Evolutionary conservation across 1,140 invertebrate genomes (phyloP).

Genomic region (Trigoniulus corallinus): DNA sequence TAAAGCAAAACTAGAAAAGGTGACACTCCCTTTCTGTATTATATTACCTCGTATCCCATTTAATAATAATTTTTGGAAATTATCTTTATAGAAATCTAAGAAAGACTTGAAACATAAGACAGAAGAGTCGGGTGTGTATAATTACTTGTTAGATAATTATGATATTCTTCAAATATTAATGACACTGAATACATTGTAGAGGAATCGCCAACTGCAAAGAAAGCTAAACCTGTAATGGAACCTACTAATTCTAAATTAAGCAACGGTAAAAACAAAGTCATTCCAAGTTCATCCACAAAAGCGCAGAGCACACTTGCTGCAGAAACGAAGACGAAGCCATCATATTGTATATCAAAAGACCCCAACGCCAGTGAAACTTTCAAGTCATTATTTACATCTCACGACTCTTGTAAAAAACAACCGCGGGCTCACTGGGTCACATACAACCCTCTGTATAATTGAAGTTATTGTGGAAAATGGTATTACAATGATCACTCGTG

Average conservation of each 20-base stretch:
- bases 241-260: too few relatives aligned
- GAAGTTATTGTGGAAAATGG: too few relatives aligned
- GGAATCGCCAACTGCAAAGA: too few relatives aligned
- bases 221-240: too few relatives aligned
- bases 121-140: constrained; percentile 11
- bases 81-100: constrained; percentile 32
- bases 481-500: too few relatives aligned
- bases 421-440: constrained; percentile 90
- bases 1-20: constrained; percentile 48
- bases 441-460: constrained; percentile 93
- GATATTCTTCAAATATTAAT: too few relatives aligned
- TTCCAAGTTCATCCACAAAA: too few relatives aligned
- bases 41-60: too few relatives aligned
- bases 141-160: too few relatives aligned
- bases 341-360: constrained; percentile 65
- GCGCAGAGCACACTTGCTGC: not conserved
- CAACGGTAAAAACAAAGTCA: too few relatives aligned
- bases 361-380: constrained; percentile 74
- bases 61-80: too few relatives aligned
- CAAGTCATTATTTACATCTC: constrained; percentile 87
- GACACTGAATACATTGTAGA: too few relatives aligned
- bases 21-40: constrained; percentile 1
- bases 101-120: constrained; percentile 23
- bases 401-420: constrained; percentile 68
- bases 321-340: constrained; percentile 30